A percentile compares a stretch with the other conserved stretches of the same genome.
These are phyloP conservation scores for Lordiphosa fenestrarum DNA, from an alignment of 2,888 invertebrate genomes.

Conservation along the genomic window DNA sequence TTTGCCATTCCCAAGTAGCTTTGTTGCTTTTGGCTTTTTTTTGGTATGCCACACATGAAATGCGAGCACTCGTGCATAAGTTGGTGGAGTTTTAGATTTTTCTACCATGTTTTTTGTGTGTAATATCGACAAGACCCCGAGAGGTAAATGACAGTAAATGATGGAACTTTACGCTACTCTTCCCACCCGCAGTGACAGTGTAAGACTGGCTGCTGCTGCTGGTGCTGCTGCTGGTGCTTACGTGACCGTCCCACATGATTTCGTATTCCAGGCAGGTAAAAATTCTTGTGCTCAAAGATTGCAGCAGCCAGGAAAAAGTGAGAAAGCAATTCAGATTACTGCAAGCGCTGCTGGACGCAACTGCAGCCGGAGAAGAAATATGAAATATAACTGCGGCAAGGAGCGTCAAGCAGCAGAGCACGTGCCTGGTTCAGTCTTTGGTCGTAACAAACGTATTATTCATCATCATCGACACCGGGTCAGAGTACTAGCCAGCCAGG, in stretches of 20 bases:
- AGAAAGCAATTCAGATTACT: slow-evolving; percentile 69
- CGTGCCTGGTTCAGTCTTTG: slow-evolving; percentile 45
- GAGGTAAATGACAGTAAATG: slow-evolving; percentile 70
- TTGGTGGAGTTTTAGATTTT: slow-evolving; percentile 42
- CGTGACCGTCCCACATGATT: slow-evolving; percentile 64
- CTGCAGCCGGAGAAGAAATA: slow-evolving; percentile 39
- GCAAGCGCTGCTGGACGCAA: slow-evolving; percentile 35
- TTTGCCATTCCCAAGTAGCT: slow-evolving; percentile 11
- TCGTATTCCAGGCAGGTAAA: slow-evolving; percentile 68
- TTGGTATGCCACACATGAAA: slow-evolving; percentile 22
- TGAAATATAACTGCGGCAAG: slow-evolving; percentile 69
- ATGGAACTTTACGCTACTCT: slow-evolving; percentile 56
- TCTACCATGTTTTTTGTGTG: neutral
- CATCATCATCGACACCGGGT: slow-evolving; percentile 52
- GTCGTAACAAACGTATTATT: slow-evolving; percentile 45
- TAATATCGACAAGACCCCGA: slow-evolving; percentile 31
- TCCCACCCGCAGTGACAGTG: slow-evolving; percentile 55
- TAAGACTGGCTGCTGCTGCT: slow-evolving; percentile 44
- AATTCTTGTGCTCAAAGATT: slow-evolving; percentile 61
- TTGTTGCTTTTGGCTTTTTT: neutral
- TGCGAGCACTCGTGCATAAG: slow-evolving; percentile 60
- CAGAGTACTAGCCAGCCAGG: slow-evolving; percentile 15
- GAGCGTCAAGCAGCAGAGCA: slow-evolving; percentile 41
- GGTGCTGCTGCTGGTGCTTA: slow-evolving; percentile 34
- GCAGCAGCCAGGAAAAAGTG: slow-evolving; percentile 67